Evolutionary conservation across 2,113 vertebrate species (phyloP), one percentile per base, ranked within the genome.

Genomic region (Plecotus auritus): DNA sequence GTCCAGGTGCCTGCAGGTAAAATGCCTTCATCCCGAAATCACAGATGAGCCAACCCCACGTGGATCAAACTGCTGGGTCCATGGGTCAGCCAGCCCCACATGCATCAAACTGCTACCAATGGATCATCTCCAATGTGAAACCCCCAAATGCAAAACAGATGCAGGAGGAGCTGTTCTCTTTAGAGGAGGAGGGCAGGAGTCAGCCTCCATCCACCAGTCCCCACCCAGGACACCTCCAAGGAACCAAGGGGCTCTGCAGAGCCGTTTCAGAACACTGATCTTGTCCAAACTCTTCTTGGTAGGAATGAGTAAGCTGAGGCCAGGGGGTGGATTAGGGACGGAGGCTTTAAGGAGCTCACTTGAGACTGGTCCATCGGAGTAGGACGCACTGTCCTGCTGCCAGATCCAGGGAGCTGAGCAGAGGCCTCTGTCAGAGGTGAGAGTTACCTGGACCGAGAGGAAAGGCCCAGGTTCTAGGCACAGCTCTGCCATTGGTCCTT

Each of bases 81-180:
- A 1, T 20, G 51, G 51, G 4, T 16, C 49, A 23, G 20, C 35
- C 42, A 7, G 17, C 8, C 16, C 1, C 4, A 14, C 10, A 0
- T 2, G 20, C 32, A 49, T 10, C 66, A 22, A 67, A 49, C 30
- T 6, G 12, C 54, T 56, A 1, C 16, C 23, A 3, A 0, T 9
- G n/a, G 66, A 4, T n/a, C 51, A 11, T 45, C 69, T 40, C 83
- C 14, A 14, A 2, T 0, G 8, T 12, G 42, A 40, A n/a, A 67
- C 10, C 9, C 40, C 12, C 32, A 26, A 7, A 45, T 1, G 9
- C 45, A 59, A 37, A 81, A 72, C 59, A 18, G 81, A 40, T 5
- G 1, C 26, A 14, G 66, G 40, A 69, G 9, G 42, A 42, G 35
- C 18, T 23, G 30, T 7, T 82, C 42, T 59, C 56, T 45, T n/a